phyloP scores from a whole-genome alignment of 1,140 invertebrate genomes.

The Drosophila bifasciata region DNA sequence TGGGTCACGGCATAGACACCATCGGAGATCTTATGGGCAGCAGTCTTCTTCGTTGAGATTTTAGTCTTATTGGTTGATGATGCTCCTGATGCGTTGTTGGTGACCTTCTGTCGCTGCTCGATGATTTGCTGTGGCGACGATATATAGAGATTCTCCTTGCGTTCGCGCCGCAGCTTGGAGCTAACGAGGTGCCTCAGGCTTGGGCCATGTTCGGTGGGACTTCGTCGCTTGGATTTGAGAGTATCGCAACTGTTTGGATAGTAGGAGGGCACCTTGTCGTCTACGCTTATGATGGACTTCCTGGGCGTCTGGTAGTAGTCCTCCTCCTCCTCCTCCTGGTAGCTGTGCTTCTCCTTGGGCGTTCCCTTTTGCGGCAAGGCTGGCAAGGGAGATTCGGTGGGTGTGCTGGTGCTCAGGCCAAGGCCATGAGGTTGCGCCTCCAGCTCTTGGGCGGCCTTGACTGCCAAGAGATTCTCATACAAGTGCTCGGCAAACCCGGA shows the following conservation, averaged over 20 bases:
- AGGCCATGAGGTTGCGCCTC: slow-evolving; percentile 43
- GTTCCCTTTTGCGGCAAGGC: slow-evolving; percentile 57
- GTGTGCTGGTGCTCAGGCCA: slow-evolving; percentile 73
- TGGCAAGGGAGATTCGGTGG: slow-evolving; percentile 75
- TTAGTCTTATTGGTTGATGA: slow-evolving; percentile 43
- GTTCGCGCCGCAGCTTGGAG: slow-evolving; percentile 62
- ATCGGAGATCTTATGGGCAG: slow-evolving; percentile 79
- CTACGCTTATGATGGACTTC: slow-evolving; percentile 76
- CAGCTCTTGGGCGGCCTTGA: slow-evolving; percentile 75
- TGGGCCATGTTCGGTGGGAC: slow-evolving; percentile 42
- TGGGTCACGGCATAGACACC: slow-evolving; percentile 81
- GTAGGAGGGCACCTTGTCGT: slow-evolving; percentile 82
- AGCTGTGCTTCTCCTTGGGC: slow-evolving; percentile 11
- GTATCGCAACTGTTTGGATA: slow-evolving; percentile 83
- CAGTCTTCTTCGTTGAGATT: slow-evolving; percentile 64
- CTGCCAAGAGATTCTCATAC: slow-evolving; percentile 73
- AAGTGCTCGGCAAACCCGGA: slow-evolving; percentile 69
- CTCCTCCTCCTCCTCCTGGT: slow-evolving; percentile 50
- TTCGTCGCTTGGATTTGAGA: slow-evolving; percentile 67
- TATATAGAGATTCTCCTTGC: slow-evolving; percentile 80
- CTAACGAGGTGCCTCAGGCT: slow-evolving; percentile 65
- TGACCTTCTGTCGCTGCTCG: slow-evolving; percentile 65
- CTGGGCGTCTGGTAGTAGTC: slow-evolving; percentile 79
- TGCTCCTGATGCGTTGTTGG: slow-evolving; percentile 10
- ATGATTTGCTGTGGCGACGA: slow-evolving; percentile 80